These are phyloP conservation scores for Nomada goodeniana DNA, from an alignment of 2,888 invertebrate genomes.

Conservation along the genomic window DNA sequence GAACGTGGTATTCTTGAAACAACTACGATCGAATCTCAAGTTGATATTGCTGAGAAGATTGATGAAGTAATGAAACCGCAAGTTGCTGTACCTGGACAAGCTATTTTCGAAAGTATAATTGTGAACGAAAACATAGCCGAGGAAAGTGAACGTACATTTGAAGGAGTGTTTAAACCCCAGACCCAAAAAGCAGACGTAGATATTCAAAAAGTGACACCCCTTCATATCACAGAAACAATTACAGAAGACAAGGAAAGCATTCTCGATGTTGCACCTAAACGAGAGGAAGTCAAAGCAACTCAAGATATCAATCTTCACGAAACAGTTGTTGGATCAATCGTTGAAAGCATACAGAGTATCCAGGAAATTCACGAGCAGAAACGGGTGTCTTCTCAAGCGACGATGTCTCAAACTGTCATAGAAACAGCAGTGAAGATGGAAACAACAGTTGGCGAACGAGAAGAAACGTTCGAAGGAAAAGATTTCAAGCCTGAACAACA, in stretches of 20 bases:
- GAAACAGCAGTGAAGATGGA: conserved; percentile 75
- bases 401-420: conserved; percentile 70
- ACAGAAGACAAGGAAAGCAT: conserved; percentile 81
- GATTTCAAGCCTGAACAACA: conserved; percentile 68
- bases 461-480: conserved; percentile 77
- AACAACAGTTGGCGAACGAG: conserved; percentile 82
- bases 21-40: conserved; percentile 79
- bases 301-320: conserved; percentile 73
- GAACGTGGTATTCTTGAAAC: conserved; percentile 77
- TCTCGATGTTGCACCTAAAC: conserved; percentile 63
- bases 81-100: conserved; percentile 84
- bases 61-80: conserved; percentile 78
- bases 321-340: conserved; percentile 72
- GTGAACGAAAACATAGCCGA: conserved; percentile 85
- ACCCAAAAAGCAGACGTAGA: conserved; percentile 83
- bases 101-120: conserved; percentile 86
- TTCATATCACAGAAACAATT: conserved; percentile 81
- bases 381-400: conserved; percentile 71
- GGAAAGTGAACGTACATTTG: conserved; percentile 83
- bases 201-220: conserved; percentile 83
- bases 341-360: conserved; percentile 75
- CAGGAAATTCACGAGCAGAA: conserved; percentile 72
- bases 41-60: conserved; percentile 75
- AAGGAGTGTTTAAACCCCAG: conserved; percentile 80
- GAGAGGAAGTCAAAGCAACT: conserved; percentile 61